A percentile compares a stretch with the other conserved stretches of the same genome.
phyloP scores from a whole-genome alignment of 2,113 vertebrate genomes.

The Eidolon helvum region DNA sequence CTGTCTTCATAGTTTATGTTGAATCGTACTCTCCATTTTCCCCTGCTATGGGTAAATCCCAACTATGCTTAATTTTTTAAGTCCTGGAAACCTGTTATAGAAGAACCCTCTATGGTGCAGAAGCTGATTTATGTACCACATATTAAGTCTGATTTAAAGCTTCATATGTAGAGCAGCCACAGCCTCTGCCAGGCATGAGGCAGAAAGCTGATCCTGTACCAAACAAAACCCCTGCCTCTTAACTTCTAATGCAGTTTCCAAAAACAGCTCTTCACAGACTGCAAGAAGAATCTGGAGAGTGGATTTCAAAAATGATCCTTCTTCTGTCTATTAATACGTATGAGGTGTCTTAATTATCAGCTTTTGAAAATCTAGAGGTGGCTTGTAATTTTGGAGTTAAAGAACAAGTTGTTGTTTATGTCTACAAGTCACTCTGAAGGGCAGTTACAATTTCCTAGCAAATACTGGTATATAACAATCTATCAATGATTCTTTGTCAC shows the following conservation, averaged over 20 bases:
- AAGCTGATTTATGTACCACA: conserved; percentile 19
- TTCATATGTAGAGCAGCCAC: conserved; percentile 38
- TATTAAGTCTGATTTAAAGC: conserved; percentile 64
- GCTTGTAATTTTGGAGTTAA: conserved; percentile 51
- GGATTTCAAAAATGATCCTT: conserved; percentile 62
- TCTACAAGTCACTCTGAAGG: conserved; percentile 50
- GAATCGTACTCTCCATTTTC: conserved; percentile 27
- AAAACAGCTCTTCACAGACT: conserved; percentile 64
- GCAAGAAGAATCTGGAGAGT: conserved; percentile 56
- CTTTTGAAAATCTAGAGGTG: conserved; percentile 61
- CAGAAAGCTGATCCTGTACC: conserved; percentile 50
- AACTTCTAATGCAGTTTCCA: conserved; percentile 67
- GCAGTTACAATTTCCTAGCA: conserved; percentile 47
- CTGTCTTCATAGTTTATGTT: neutral
- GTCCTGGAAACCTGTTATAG: neutral
- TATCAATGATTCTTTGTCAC: neutral
- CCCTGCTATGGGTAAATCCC: neutral
- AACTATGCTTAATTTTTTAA: conserved; percentile 32
- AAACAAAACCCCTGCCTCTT: conserved; percentile 42
- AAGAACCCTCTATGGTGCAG: conserved; percentile 23
- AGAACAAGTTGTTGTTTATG: conserved; percentile 26
- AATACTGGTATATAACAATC: conserved; percentile 11
- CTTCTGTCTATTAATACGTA: conserved; percentile 69
- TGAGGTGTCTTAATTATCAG: conserved; percentile 55
- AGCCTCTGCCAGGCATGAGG: conserved; percentile 16